Conservation (phyloP, 2,797 vertebrate genomes). For the Staurois parvus region DNA sequence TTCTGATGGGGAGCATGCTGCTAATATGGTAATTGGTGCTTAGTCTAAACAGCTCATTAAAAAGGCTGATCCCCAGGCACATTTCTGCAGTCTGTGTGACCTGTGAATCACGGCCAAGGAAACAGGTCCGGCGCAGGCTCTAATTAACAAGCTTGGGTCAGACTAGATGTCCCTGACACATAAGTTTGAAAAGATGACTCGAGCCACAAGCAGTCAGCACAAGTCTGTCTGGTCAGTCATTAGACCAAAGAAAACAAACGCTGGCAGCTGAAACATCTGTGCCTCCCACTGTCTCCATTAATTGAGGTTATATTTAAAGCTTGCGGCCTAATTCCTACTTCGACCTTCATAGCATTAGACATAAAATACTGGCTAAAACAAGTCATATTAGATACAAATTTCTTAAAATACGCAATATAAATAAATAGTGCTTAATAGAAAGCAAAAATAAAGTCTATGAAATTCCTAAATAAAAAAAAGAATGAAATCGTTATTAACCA, state of each 20-base stretch:
- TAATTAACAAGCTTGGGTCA: conserved; percentile 66
- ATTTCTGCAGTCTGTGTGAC: conserved; percentile 62
- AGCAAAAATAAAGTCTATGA: no score
- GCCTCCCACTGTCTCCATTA: conserved; percentile 36
- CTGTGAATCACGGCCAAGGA: conserved; percentile 58
- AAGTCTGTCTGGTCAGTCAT: conserved; percentile 43
- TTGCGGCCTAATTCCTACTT: conserved; percentile 15
- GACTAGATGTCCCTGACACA: conserved; percentile 20
- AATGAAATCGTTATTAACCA: no score
- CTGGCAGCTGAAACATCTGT: conserved; percentile 45
- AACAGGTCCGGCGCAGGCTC: conserved; percentile 53
- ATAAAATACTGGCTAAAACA: no score
- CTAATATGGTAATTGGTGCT: conserved; percentile 73
- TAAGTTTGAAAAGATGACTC: conserved; percentile 19
- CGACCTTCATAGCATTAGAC: conserved; percentile 14
- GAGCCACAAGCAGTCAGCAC: conserved; percentile 40
- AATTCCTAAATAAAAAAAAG: no score
- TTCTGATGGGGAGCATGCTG: conserved; percentile 52
- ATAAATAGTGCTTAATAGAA: no score
- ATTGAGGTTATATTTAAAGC: conserved; percentile 5
- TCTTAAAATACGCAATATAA: no score
- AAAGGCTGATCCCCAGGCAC: conserved; percentile 64
- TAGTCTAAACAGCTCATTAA: conserved; percentile 71
- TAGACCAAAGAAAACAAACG: conserved; percentile 42
- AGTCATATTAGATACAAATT: no score